phyloP scores from a whole-genome alignment of 2,113 vertebrate species.

The Neolamprologus modestus region DNA sequence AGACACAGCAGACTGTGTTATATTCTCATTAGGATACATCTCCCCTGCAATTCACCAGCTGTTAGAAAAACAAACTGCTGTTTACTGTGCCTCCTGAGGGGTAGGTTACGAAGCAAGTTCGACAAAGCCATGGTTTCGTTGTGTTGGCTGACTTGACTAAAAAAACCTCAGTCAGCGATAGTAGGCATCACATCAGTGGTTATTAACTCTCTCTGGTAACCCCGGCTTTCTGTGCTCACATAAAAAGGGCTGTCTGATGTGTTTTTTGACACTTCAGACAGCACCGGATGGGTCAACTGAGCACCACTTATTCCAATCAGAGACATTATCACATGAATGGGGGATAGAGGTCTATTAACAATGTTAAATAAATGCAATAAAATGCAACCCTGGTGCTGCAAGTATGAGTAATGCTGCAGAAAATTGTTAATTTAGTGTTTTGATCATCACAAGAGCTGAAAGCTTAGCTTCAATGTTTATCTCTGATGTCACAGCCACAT shows the following conservation, averaged over 20 bases:
- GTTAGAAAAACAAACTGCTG: not conserved
- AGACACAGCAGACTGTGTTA: not conserved
- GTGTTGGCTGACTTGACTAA: not conserved
- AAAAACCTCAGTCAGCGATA: not conserved
- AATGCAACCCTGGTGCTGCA: not conserved
- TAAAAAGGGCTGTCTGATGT: not conserved
- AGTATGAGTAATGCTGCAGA: not conserved
- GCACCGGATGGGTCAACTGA: not conserved
- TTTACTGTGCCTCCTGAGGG: not conserved
- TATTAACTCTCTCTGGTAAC: not conserved
- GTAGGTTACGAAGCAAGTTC: not conserved
- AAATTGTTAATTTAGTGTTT: not conserved
- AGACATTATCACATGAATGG: not conserved
- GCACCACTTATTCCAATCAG: not conserved
- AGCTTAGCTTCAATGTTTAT: not conserved
- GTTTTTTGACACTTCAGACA: not conserved
- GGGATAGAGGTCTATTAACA: not conserved
- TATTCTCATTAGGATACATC: not conserved
- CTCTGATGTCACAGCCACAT: not conserved
- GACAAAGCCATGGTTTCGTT: not conserved
- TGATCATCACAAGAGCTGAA: not conserved
- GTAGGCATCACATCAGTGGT: not conserved
- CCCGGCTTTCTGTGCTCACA: not conserved
- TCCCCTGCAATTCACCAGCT: not conserved
- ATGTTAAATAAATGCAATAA: fast-evolving